Percentiles rank a stretch among this genome's conserved stretches.
These are phyloP conservation scores for Stegodyphus mimosarum DNA, from an alignment of 1,140 invertebrate genomes.

Conservation along the genomic window DNA sequence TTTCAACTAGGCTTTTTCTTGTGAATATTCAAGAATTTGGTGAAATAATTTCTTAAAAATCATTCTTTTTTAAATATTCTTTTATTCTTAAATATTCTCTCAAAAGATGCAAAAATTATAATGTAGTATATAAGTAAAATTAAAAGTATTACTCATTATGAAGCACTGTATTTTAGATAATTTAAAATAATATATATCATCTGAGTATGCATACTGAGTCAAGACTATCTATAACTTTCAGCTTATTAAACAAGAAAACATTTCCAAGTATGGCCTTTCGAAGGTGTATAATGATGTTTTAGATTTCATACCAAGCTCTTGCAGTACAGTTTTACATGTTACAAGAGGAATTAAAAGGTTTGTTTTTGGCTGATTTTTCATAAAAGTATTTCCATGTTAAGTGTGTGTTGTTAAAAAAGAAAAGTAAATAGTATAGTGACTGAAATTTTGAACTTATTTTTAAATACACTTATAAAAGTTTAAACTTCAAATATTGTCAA, in stretches of 20 bases:
- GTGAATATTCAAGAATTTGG: no score
- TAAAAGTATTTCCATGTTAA: not conserved
- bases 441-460: not conserved
- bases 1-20: no score
- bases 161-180: not conserved
- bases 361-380: not conserved
- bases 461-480: not conserved
- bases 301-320: slow-evolving; percentile 75
- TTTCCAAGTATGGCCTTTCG: slow-evolving; percentile 78
- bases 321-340: slow-evolving; percentile 66
- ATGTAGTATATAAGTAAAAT: no score
- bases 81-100: no score
- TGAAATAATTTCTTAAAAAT: no score
- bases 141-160: no score
- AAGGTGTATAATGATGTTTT: slow-evolving; percentile 81
- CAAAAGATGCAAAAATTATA: no score
- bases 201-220: not conserved
- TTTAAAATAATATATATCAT: slow-evolving; percentile 1
- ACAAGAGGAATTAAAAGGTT: slow-evolving; percentile 61
- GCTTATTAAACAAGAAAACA: slow-evolving; percentile 79
- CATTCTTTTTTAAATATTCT: no score
- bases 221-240: slow-evolving; percentile 33
- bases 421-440: not conserved
- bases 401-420: not conserved
- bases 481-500: not conserved